phyloP scores from a whole-genome alignment of 2,888 invertebrate species.

The Pseudolycoriella hygida region DNA sequence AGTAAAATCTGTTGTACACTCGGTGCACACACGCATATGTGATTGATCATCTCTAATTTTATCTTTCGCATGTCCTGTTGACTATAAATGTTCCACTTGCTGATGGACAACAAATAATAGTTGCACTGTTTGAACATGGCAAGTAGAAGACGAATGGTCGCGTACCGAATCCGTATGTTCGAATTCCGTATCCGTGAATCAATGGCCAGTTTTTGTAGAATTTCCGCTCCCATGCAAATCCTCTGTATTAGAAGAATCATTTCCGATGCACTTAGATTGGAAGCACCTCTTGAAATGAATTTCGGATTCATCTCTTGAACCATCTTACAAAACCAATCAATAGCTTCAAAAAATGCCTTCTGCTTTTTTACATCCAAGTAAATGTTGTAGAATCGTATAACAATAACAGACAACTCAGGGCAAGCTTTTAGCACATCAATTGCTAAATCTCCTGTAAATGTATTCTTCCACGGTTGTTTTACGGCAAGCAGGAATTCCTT shows the following conservation, averaged over 20 bases:
- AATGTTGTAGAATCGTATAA: constrained; percentile 38
- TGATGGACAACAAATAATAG: constrained; percentile 21
- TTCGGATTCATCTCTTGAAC: constrained; percentile 7
- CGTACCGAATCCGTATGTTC: constrained; percentile 20
- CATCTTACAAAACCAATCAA: constrained; percentile 5
- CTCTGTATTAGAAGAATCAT: constrained; percentile 23
- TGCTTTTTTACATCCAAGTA: constrained; percentile 37
- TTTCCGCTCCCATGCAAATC: constrained; percentile 22
- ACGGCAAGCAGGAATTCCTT: constrained; percentile 39
- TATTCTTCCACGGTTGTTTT: constrained; percentile 50
- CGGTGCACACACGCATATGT: constrained; percentile 24
- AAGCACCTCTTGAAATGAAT: constrained; percentile 5
- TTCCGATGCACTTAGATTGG: constrained; percentile 24
- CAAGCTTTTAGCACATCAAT: constrained; percentile 45
- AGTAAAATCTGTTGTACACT: constrained; percentile 21
- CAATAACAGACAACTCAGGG: constrained; percentile 50
- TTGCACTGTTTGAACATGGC: constrained; percentile 29
- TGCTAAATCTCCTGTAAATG: constrained; percentile 42
- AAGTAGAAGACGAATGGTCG: constrained; percentile 22
- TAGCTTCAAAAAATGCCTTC: not conserved
- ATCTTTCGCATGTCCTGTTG: constrained; percentile 21
- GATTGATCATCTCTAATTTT: constrained; percentile 26
- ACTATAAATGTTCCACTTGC: constrained; percentile 17
- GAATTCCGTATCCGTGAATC: constrained; percentile 12
- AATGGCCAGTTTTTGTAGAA: constrained; percentile 17